These are phyloP conservation scores for Stegana nigrithorax DNA, from an alignment of 2,888 invertebrate genomes.

Conservation along the genomic window DNA sequence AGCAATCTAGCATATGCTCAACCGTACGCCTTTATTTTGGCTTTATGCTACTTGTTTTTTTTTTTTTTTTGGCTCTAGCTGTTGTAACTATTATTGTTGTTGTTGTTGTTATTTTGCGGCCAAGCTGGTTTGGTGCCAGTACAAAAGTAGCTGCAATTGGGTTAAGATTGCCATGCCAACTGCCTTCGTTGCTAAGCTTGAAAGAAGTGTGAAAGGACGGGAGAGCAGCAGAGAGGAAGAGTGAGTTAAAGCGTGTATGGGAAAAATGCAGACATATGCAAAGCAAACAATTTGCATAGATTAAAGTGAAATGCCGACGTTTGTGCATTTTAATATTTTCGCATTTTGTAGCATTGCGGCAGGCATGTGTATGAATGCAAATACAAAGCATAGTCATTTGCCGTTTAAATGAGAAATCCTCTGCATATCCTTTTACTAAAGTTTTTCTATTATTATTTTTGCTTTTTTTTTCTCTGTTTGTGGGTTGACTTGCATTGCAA, in stretches of 20 bases:
- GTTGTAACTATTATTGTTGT: no score
- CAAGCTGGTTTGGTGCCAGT: background rate
- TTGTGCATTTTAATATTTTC: constrained; percentile 6
- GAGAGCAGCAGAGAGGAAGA: background rate
- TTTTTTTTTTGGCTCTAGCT: background rate
- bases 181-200: no score
- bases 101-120: background rate
- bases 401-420: no score
- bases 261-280: background rate
- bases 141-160: no score
- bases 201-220: background rate
- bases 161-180: background rate
- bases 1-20: constrained; percentile 4
- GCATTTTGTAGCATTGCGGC: no score
- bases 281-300: constrained; percentile 10
- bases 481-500: background rate
- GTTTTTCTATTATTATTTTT: no score
- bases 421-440: no score
- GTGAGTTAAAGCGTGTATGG: background rate
- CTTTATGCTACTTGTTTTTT: background rate
- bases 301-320: constrained; percentile 4
- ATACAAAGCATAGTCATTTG: no score
- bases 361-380: no score
- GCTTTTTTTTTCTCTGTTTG: background rate
- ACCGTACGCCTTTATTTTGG: no score